Evolutionary conservation across 2,888 invertebrate genomes (phyloP), one percentile per base, ranked within the genome.

Genomic region (Polymixis flavicincta): DNA sequence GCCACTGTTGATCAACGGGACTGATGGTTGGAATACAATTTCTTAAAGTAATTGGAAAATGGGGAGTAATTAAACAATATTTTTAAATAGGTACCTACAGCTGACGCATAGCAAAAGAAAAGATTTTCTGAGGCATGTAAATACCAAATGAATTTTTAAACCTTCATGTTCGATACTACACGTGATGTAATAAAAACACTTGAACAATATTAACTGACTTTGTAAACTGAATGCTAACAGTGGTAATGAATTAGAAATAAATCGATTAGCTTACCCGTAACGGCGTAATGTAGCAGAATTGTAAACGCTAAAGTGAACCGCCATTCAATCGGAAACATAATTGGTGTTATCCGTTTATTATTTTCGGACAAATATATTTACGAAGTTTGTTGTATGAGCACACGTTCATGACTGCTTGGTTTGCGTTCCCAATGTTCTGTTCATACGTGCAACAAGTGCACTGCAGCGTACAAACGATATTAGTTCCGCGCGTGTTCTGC

Each of bases 241-340:
- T 60, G 28, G 52, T 84, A 83, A 82, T 82, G 45, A 82, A 82
- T 82, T 76, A 71, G 72, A 77, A 77, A 82, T 74, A 83, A 87
- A 88, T 87, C 80, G 85, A 88, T 89, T 87, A 72, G 61, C 88
- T 85, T 55, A 88, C 88, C 85, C 72, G 78, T 79, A 74, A 78
- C 78, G 71, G 57, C 74, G 67, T 71, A 80, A 67, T 82, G 78
- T 61, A 89, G 22, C 32, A 85, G 37, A 11, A 80, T 71, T 61
- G 76, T 82, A 74, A 89, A 67, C 22, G 83, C 37, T 14, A 87
- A 65, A 55, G 60, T 61, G 63, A 67, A 67, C 66, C 67, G 66
- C 69, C 65, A 81, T 70, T 78, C 42, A 52, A 86, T 57, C 67
- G 57, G 67, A 71, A 85, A 71, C 87, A 87, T 87, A 65, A 78